Base-by-base conservation (phyloP, 2,888 invertebrate genomes). In the Carpatolechia fugitivella region DNA sequence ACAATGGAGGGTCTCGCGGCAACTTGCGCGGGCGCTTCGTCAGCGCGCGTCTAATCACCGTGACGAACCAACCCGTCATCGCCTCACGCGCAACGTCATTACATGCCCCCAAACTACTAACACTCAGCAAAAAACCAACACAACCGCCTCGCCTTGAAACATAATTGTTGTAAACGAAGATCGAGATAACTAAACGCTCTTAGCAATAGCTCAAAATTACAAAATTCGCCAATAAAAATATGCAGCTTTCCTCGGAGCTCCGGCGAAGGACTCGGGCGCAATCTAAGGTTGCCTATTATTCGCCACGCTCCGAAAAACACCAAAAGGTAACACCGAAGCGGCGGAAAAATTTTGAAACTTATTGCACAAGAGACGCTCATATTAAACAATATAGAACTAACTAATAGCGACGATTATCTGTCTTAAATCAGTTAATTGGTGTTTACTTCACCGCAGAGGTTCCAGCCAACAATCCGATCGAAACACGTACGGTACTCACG, bases 241-340 rank as follows among this genome's bases (percentile, higher is more conserved):
- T 82, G 76, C 81, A 80, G 83, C 85, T 87, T 88, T 89, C 84
- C 85, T 78, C 78, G 80, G 75, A 76, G 75, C 78, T 72, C 72
- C 54, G 68, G 67, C 83, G 87, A 90, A 89, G 89, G 90, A 90
- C 89, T 83, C 76, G 76, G 78, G 81, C 80, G 85, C 82, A 83
- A 84, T 83, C 81, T 85, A 86, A 87, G 89, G 88, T 85, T 87
- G 85, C 84, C 85, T 85, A 85, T 87, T 85, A 85, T 80, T 76
- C 85, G 90, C 86, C 81, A 90, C 90, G 90, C 90, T 90, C 90
- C 90, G 88, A 90, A 90, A 88, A 89, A 60, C 88, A 89, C 76
- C 80, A 82, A 89, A 88, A 87, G 84, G 86, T 82, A 87, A 81
- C 80, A 79, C 78, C 81, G 81, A 79, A 82, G 78, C 80, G 75